A percentile compares a stretch with the other conserved stretches of the same genome.
Conservation (phyloP, 1,140 invertebrate genomes). For the Amyelois transitella region DNA sequence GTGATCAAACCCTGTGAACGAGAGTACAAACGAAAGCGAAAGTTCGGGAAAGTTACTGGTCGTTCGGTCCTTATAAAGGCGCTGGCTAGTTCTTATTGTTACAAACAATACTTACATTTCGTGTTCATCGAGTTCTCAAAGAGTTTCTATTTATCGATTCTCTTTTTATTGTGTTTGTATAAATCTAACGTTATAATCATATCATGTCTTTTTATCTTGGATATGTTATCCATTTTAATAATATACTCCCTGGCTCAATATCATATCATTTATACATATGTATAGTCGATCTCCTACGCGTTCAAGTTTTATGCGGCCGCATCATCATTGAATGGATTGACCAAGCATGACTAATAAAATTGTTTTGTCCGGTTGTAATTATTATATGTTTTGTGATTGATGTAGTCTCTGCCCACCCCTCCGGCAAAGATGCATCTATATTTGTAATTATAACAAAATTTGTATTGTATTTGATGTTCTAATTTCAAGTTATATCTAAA, state of each 20-base stretch:
- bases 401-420: too few species aligned
- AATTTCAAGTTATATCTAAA: too few species aligned
- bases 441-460: too few species aligned
- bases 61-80: slow-evolving; percentile 11
- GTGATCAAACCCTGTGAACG: slow-evolving; percentile 17
- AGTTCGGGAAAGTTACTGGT: slow-evolving; percentile 47
- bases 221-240: background rate
- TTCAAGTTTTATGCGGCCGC: background rate
- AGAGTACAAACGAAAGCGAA: slow-evolving; percentile 39
- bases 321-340: background rate
- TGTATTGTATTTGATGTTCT: too few species aligned
- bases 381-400: too few species aligned
- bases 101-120: slow-evolving; percentile 1
- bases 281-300: background rate
- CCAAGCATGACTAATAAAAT: background rate
- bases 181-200: background rate
- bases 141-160: background rate
- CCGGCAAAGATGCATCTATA: too few species aligned
- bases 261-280: background rate
- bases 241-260: background rate
- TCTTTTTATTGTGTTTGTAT: background rate
- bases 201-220: background rate
- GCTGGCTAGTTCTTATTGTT: slow-evolving; percentile 7
- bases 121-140: background rate
- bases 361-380: background rate